Evolutionary conservation across 2,113 vertebrate species (phyloP).

Genomic region (Hypomesus transpacificus): DNA sequence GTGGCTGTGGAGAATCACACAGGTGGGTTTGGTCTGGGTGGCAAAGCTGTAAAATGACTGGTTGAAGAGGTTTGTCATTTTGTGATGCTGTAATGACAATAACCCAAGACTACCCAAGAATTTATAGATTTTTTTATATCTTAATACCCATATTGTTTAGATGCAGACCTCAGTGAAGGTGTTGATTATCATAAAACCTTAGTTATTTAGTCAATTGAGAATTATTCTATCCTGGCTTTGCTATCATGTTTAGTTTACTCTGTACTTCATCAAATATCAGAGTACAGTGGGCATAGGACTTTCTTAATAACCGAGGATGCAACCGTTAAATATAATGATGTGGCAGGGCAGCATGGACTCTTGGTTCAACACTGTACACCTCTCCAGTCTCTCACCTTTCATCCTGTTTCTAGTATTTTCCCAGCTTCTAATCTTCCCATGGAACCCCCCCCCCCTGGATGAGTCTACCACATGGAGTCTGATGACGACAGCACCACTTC

Average conservation of each 20-base stretch:
- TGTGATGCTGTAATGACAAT: not conserved
- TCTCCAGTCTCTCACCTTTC: not conserved
- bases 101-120: not conserved
- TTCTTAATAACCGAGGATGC: not conserved
- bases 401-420: not conserved
- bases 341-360: not conserved
- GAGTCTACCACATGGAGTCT: slow-evolving; percentile 64
- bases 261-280: no score
- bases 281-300: no score
- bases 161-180: not conserved
- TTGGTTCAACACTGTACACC: not conserved
- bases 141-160: no score
- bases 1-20: slow-evolving; percentile 58
- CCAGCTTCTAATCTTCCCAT: not conserved
- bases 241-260: no score
- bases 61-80: slow-evolving; percentile 23
- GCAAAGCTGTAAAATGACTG: slow-evolving; percentile 31
- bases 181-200: not conserved
- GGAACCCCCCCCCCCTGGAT: no score
- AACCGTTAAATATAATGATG: no score
- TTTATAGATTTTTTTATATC: not conserved
- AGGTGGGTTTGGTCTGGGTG: slow-evolving; percentile 36
- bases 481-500: slow-evolving; percentile 57
- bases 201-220: not conserved
- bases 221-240: not conserved